These are phyloP conservation scores for Odontocerum albicorne DNA, from an alignment of 2,888 invertebrate species.

Conservation along the genomic window DNA sequence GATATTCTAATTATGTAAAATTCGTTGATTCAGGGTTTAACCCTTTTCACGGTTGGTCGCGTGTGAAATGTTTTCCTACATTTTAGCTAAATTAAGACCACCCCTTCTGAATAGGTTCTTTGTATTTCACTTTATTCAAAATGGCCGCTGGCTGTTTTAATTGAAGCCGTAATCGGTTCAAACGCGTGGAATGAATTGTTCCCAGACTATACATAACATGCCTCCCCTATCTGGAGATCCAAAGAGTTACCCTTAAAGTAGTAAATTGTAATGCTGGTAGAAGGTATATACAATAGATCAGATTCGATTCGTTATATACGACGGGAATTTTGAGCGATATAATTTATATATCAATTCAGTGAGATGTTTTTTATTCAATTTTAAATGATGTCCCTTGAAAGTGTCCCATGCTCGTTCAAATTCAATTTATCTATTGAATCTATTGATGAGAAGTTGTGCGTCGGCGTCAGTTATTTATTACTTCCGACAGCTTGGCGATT, in stretches of 20 bases:
- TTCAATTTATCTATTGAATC: no score
- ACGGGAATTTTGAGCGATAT: background rate
- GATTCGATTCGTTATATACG: background rate
- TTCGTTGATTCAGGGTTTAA: background rate
- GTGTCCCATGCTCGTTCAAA: no score
- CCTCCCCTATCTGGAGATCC: conserved; percentile 22
- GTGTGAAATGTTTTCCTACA: conserved; percentile 9
- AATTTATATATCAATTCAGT: no score
- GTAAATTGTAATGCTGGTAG: conserved; percentile 27
- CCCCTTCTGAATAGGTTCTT: background rate
- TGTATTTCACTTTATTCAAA: no score
- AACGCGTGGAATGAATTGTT: conserved; percentile 26
- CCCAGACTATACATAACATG: conserved; percentile 25
- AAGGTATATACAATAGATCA: background rate
- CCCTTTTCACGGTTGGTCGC: conserved; percentile 8
- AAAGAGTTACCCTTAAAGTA: conserved; percentile 31
- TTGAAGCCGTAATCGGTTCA: conserved; percentile 29
- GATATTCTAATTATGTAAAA: no score
- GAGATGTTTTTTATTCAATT: no score
- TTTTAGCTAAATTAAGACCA: conserved; percentile 11
- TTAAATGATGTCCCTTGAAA: no score
- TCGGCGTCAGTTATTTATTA: no score
- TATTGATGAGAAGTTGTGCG: no score
- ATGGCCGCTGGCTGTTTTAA: conserved; percentile 26
- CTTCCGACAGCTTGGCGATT: no score